Evolutionary conservation across 53 echinoderm and acorn worm genomes (phyloP), one percentile per base, ranked within the genome.

Genomic region (Echinarachnius parma): DNA sequence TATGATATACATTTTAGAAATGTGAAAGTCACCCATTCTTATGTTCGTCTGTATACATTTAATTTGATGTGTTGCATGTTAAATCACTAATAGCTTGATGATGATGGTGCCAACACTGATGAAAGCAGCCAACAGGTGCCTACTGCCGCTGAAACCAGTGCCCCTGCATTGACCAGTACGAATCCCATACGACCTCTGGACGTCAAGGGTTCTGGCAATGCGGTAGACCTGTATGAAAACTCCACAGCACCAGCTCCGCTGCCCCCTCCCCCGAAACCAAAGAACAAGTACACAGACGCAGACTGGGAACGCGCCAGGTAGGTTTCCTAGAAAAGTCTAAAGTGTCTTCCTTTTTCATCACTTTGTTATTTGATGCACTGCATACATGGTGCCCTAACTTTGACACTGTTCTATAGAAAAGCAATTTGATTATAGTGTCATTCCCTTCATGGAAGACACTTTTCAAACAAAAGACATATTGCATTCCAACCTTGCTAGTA

Each of bases 221-320:
- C 77, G 11, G 82, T 68, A 34, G 69, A 52, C 5, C 63, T 93
- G 25, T 93, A 93, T 61, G 89, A 89, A 75, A 77, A 50, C 49
- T 89, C 89, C 19, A 93, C 93, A 3, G 93, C 89, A 9, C 93
- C 86, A 4, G 83, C 86, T 33, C 77, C 76, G 2, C 42, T 67
- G 21, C 86, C 84, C 10, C 53, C 88, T 9, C 68, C 78, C 20
- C 82, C 81, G 5, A 83, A 70, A 61, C 84, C 95, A 19, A 81
- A 81, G 32, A 69, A 80, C 31, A 95, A 87, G 60, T 87, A 89
- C 76, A 84, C 87, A 21, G 82, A 90, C 32, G 76, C 59, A 33
- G 90, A 90, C 56, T 95, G 90, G 95, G 87, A 90, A 46, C 84
- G 76, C 53, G 90, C 84, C 46, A 86, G 75, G 93, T 93, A 48